Conservation (phyloP, 2,888 invertebrate genomes). For the Amblyjoppa fuscipennis region DNA sequence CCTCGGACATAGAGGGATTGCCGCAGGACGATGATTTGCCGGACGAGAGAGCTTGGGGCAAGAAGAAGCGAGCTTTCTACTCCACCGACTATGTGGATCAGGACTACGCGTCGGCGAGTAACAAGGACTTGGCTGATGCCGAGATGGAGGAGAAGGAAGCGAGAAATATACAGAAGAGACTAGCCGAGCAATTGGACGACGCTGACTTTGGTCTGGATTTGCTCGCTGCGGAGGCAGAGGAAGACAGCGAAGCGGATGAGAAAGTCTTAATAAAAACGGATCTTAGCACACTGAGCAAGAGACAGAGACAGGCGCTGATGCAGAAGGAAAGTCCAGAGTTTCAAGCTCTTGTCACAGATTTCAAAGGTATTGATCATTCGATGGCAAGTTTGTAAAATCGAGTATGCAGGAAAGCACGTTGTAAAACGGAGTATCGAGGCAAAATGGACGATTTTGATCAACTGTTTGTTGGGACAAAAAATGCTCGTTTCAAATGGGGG, state of each 20-base stretch:
- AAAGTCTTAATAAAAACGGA: conserved; percentile 90
- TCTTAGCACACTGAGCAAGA: conserved; percentile 90
- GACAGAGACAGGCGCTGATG: conserved; percentile 92
- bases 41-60: conserved; percentile 95
- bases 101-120: conserved; percentile 89
- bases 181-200: conserved; percentile 92
- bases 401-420: not conserved
- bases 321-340: conserved; percentile 96
- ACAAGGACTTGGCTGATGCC: conserved; percentile 90
- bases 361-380: conserved; percentile 87
- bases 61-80: conserved; percentile 92
- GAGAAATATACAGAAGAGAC: conserved; percentile 91
- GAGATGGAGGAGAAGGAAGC: conserved; percentile 94
- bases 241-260: conserved; percentile 70
- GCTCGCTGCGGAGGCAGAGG: conserved; percentile 76
- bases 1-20: conserved; percentile 90
- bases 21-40: conserved; percentile 91
- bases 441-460: too few relatives aligned
- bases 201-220: conserved; percentile 90
- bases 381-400: not conserved
- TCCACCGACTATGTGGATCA: conserved; percentile 95
- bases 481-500: not conserved
- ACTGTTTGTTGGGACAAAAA: not conserved
- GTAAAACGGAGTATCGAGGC: not conserved
- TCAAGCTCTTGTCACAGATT: conserved; percentile 91